Base-by-base conservation (phyloP, 2,888 invertebrate species). In the Eupithecia inturbata region DNA sequence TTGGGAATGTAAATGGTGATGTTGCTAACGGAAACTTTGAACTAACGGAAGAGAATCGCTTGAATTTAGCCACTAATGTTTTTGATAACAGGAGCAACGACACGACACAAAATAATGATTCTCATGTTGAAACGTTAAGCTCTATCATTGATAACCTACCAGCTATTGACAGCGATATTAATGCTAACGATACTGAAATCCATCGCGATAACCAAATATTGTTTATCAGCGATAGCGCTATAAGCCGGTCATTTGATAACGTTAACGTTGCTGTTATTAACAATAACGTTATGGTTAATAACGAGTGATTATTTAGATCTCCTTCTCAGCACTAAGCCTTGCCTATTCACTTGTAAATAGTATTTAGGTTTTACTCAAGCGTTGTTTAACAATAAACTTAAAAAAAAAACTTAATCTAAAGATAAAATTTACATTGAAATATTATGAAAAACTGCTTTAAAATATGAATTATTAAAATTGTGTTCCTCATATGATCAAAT, bases 81-180 rank as follows among this genome's bases (percentile, higher is more conserved):
- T 75, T 62, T 22, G 77, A 79, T 68, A 74, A 19, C 28, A 63
- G 33, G 14, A 10, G 77, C 45, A 79, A 77, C 57, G 69, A 36
- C 22, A 49, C 67, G 68, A 68, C 68, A 12, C 74, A 78, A 67
- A 80, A 79, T 68, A 78, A 73, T 70, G 79, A 73, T 62, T 75
- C 71, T 66, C 76, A 77, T 31, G 71, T 80, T 3, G 88, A 88
- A 71, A 83, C 84, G 7, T 73, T 92, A 39, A 87, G 87, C 63
- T 86, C 91, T 10, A 87, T 91, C n/a, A 91, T 93, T 68, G 92
- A 92, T 75, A 91, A 90, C 67, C 80, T 93, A 77, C 93, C 93
- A 4, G 93, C 92, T 2, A 92, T 93, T 4, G 93, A 94, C 76
- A 88, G 91, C 67, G 93, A 93, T 71, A 85, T 92, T 6, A 92